These are phyloP conservation scores for Idaea straminata DNA, from an alignment of 2,888 invertebrate genomes.

Conservation along the genomic window DNA sequence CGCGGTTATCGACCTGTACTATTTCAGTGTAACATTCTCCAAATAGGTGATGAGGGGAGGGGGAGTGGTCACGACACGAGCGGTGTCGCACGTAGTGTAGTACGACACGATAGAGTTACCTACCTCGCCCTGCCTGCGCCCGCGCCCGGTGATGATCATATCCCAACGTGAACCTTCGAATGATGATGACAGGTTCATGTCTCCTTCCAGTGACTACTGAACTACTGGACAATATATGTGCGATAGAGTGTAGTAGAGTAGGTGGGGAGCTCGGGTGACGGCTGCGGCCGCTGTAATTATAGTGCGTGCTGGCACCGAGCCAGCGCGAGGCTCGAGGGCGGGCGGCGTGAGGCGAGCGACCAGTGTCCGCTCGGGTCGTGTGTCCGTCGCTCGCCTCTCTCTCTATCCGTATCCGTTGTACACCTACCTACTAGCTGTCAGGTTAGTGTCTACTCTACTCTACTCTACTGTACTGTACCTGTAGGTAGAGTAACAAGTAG, in stretches of 20 bases:
- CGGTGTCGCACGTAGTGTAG: not conserved
- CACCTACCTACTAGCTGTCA: not conserved
- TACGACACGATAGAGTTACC: conserved; percentile 2
- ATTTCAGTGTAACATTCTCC: conserved; percentile 40
- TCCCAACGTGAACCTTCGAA: not conserved
- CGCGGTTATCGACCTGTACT: conserved; percentile 2
- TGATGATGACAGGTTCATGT: not conserved
- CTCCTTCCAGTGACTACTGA: not conserved
- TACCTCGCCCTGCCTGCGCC: conserved; percentile 3
- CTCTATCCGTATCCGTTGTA: not conserved
- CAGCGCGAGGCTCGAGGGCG: conserved; percentile 5
- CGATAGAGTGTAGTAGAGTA: not conserved
- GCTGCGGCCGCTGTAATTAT: conserved; percentile 8
- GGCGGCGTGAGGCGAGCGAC: not conserved
- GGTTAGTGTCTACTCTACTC: not conserved
- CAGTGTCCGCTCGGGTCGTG: not conserved
- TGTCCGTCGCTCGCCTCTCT: not conserved
- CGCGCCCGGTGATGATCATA: too few species aligned
- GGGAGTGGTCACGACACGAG: not conserved
- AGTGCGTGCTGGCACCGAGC: conserved; percentile 14
- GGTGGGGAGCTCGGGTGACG: not conserved
- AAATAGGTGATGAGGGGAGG: conserved; percentile 32
- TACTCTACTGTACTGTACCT: not conserved
- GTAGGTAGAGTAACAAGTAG: not conserved
- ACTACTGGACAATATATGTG: not conserved